phyloP scores from a whole-genome alignment of 2,888 invertebrate genomes.

The Epinotia ramella region DNA sequence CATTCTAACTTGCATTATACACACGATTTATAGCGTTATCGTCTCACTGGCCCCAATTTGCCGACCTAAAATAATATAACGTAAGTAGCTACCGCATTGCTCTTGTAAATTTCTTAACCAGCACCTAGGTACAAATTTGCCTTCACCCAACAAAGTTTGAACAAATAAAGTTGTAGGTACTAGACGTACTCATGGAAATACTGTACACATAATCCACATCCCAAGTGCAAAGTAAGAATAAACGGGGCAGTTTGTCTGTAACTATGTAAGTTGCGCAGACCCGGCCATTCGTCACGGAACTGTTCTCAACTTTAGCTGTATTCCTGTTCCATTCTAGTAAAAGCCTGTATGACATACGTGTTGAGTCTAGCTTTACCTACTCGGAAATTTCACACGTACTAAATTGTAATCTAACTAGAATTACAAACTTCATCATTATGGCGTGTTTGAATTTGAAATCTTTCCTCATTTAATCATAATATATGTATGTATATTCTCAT shows the following conservation, averaged over 20 bases:
- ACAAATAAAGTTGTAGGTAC: slow-evolving; percentile 2
- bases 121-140: background rate
- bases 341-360: slow-evolving; percentile 2
- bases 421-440: too few species aligned
- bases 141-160: background rate
- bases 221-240: slow-evolving; percentile 33
- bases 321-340: slow-evolving; percentile 29
- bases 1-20: too few species aligned
- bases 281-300: slow-evolving; percentile 34
- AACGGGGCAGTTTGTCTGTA: slow-evolving; percentile 36
- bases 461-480: too few species aligned
- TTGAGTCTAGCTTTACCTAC: background rate
- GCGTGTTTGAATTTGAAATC: too few species aligned
- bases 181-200: background rate
- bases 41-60: too few species aligned
- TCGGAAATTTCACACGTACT: too few species aligned
- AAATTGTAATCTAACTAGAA: too few species aligned
- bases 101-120: background rate
- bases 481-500: too few species aligned
- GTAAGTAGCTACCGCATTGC: background rate
- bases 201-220: background rate
- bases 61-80: too few species aligned
- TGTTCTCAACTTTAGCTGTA: slow-evolving; percentile 36
- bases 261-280: slow-evolving; percentile 32
- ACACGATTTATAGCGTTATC: too few species aligned